Evolutionary conservation across 2,113 vertebrate species (phyloP).

Genomic region (Saguinus imperator): DNA sequence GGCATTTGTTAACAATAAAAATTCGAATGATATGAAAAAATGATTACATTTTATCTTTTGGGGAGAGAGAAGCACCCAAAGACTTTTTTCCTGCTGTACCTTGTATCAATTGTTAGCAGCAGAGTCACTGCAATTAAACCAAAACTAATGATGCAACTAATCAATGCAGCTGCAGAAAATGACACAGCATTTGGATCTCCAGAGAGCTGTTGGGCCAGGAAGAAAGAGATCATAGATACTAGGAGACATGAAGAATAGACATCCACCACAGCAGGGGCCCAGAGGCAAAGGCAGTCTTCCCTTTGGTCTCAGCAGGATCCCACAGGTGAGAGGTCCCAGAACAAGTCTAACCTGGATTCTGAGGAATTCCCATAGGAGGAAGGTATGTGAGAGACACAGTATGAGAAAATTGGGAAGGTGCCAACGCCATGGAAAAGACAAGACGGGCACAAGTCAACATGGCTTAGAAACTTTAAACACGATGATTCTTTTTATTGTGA

Average conservation of each 20-base stretch:
- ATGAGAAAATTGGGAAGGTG: neutral
- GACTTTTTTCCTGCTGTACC: neutral
- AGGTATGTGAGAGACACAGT: neutral
- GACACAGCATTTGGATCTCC: neutral
- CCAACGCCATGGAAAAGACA: neutral
- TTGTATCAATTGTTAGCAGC: constrained; percentile 51
- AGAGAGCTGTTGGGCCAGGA: neutral
- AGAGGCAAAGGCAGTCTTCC: neutral
- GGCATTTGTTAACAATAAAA: constrained; percentile 66
- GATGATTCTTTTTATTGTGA: neutral
- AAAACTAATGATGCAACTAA: constrained; percentile 54
- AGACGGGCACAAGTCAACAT: neutral
- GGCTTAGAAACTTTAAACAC: neutral
- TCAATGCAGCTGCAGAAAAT: constrained; percentile 43
- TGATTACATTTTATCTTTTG: constrained; percentile 51
- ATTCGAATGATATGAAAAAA: constrained; percentile 59
- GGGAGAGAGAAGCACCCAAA: neutral
- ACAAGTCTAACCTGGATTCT: neutral
- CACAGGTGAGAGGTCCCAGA: neutral
- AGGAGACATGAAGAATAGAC: neutral
- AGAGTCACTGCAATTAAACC: constrained; percentile 62
- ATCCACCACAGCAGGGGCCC: neutral
- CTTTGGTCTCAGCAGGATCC: constrained; percentile 36
- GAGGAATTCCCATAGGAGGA: neutral
- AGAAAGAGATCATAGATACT: neutral